Base-by-base conservation (phyloP, 2,888 invertebrate species). In the Eupsilia transversa region DNA sequence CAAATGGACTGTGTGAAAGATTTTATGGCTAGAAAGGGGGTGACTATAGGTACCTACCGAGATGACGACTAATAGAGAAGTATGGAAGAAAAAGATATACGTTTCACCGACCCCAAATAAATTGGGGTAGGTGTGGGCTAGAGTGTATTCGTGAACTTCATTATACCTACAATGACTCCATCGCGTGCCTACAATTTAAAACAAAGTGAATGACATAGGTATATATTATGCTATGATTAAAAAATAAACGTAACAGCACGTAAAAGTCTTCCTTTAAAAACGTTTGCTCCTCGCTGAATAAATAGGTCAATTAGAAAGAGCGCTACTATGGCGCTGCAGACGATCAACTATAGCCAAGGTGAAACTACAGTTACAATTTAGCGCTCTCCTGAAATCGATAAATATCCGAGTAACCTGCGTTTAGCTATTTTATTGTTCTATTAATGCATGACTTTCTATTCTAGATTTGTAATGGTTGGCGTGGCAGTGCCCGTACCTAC, bases 251-350 rank as follows among this genome's bases (percentile, higher is more conserved):
- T 14, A 57, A 27, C 30, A 57, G 20, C 57, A 56, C 7, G 56
- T 54, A 54, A 43, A 52, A 43, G 63, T 41, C 23, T 52, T 63
- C 38, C 41, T 57, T 64, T 75, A 33, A n/a, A n/a, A n/a, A 14
- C 52, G 6, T 81, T 82, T 67, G 66, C 63, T 66, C 72, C 30
- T 72, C 71, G 66, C 30, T 72, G 66, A 14, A 27, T 77, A 78
- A 80, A 56, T 82, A 60, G 79, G 80, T 78, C 80, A 80, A 63
- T 82, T 63, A 52, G 30, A 49, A 54, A 38, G 65, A 20, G 66
- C 30, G n/a, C 35, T 68, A 72, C 52, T 72, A 20, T 67, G 72
- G 54, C 57, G 79, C 80, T 67, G 5, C 38, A 46, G 35, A 33
- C 38, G 20, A 23, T 23, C 46, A 54, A 20, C 64, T 65, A n/a